These are phyloP conservation scores for Macrosoma leucophasiata DNA, from an alignment of 2,888 invertebrate species.

Conservation along the genomic window DNA sequence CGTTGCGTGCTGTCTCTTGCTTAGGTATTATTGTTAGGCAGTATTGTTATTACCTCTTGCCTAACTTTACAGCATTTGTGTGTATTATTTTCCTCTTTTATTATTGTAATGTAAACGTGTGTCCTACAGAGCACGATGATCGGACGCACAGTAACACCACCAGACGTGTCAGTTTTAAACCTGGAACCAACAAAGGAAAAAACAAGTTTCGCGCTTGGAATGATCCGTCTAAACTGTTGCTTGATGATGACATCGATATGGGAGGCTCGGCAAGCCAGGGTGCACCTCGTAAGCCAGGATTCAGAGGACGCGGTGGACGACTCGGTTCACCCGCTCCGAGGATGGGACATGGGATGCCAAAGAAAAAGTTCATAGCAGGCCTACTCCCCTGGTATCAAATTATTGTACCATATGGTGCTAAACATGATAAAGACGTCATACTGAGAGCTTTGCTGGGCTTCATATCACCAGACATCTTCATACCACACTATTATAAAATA, in stretches of 20 bases:
- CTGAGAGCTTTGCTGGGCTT: conserved; percentile 76
- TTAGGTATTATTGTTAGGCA: no score
- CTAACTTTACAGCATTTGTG: no score
- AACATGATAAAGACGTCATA: conserved; percentile 82
- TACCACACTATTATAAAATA: conserved; percentile 78
- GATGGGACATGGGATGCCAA: conserved; percentile 30
- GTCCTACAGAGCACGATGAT: conserved; percentile 71
- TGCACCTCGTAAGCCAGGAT: conserved; percentile 42
- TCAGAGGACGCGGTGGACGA: conserved; percentile 58
- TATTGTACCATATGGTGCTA: conserved; percentile 81
- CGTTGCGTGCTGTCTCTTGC: no score
- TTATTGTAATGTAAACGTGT: no score
- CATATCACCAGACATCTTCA: conserved; percentile 80
- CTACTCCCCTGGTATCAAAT: conserved; percentile 83
- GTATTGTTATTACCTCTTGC: no score
- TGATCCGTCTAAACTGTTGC: conserved; percentile 61
- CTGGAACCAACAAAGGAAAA: conserved; percentile 59
- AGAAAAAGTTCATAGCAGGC: conserved; percentile 68
- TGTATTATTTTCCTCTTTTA: no score
- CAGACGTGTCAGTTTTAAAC: conserved; percentile 74
- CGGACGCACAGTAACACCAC: conserved; percentile 54
- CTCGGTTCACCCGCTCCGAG: conserved; percentile 62
- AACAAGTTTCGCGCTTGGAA: conserved; percentile 61
- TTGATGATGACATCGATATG: conserved; percentile 81
- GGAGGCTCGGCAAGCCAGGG: conserved; percentile 45